Evolutionary conservation across 1,140 invertebrate species (phyloP).

Genomic region (Drosophila teissieri): DNA sequence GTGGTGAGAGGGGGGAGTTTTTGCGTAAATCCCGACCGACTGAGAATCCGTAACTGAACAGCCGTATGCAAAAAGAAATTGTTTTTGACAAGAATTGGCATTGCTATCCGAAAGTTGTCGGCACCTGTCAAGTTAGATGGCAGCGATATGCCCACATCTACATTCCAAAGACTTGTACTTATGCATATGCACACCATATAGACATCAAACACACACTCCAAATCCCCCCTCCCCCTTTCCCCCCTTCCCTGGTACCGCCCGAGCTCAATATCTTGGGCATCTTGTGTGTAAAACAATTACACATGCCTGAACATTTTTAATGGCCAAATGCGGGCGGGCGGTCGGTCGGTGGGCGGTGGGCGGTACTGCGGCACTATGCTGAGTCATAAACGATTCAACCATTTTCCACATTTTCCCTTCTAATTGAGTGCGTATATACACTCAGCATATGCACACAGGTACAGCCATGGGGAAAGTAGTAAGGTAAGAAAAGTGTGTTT

Average conservation of each 20-base stretch:
- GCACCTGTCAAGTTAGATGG: slow-evolving; percentile 60
- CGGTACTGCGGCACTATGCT: slow-evolving; percentile 39
- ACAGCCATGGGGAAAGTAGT: slow-evolving; percentile 1
- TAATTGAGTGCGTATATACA: slow-evolving; percentile 71
- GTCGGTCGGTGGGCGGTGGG: not conserved
- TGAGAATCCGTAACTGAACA: slow-evolving; percentile 1
- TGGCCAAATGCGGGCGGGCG: slow-evolving; percentile 34
- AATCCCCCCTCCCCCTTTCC: not conserved
- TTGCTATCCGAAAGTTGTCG: slow-evolving; percentile 51
- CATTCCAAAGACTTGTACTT: not conserved
- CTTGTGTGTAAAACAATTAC: slow-evolving; percentile 69
- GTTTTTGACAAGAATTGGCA: slow-evolving; percentile 57
- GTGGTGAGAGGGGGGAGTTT: too few relatives aligned
- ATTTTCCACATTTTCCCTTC: slow-evolving; percentile 61
- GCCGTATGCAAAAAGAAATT: slow-evolving; percentile 32
- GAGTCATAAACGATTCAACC: slow-evolving; percentile 67
- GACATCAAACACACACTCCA: slow-evolving; percentile 32
- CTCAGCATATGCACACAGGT: slow-evolving; percentile 29
- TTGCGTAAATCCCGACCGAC: not conserved
- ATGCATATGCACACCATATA: slow-evolving; percentile 40
- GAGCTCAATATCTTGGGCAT: slow-evolving; percentile 43
- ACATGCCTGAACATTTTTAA: slow-evolving; percentile 70
- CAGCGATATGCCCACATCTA: slow-evolving; percentile 26
- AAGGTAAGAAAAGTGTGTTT: not conserved
- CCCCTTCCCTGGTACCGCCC: not conserved